Conservation (phyloP, 2,888 invertebrate genomes). For the Sesia apiformis region DNA sequence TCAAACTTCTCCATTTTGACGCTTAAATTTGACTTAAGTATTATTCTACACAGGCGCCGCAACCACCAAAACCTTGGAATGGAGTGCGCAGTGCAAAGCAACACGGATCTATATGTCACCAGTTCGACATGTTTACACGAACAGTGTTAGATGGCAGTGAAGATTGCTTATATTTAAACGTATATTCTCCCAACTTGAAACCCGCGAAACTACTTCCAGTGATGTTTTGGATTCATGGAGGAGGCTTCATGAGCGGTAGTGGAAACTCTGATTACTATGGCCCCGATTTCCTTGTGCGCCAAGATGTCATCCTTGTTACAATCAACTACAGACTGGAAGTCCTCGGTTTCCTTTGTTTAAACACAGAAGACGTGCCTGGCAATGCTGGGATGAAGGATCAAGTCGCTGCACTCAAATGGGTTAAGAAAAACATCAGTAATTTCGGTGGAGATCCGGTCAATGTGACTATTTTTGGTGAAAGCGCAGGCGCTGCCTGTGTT, state of each 20-base stretch:
- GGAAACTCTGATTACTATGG: conserved; percentile 43
- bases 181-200: conserved; percentile 41
- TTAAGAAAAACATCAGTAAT: conserved; percentile 40
- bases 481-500: conserved; percentile 44
- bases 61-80: conserved; percentile 37
- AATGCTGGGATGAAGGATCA: conserved; percentile 66
- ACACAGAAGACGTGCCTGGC: conserved; percentile 53
- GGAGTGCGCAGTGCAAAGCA: conserved; percentile 42
- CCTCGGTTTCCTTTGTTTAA: conserved; percentile 49
- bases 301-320: conserved; percentile 48
- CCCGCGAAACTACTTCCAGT: conserved; percentile 31
- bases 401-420: conserved; percentile 53
- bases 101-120: conserved; percentile 37
- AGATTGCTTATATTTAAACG: conserved; percentile 56
- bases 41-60: conserved; percentile 33
- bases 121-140: conserved; percentile 18
- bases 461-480: conserved; percentile 60
- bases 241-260: conserved; percentile 38
- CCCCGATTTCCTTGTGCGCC: conserved; percentile 46
- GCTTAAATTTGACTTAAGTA: too few species aligned
- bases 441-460: conserved; percentile 58
- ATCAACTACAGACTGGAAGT: conserved; percentile 53
- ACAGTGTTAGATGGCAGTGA: conserved; percentile 26
- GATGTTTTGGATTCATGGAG: conserved; percentile 56
- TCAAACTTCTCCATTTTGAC: too few species aligned